Base-by-base conservation (phyloP, 2,888 invertebrate species). In the Lymantria monacha region DNA sequence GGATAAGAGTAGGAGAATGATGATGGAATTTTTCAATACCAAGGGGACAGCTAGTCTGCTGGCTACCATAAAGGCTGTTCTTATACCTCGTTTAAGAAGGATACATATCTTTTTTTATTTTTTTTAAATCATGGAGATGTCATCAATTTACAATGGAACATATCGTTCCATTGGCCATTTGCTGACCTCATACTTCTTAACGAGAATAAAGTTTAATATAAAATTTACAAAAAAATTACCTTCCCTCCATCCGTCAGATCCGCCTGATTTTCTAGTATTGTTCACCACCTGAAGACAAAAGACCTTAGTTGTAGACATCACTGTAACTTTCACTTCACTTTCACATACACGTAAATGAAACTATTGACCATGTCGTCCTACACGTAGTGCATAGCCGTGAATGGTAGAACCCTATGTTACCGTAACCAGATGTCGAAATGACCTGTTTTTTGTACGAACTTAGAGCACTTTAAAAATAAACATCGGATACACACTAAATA, bases 261-360 rank as follows among this genome's bases (percentile, higher is more conserved):
- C 85, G 11, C 87, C 91, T 9, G 93, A 90, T 77, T 93, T 94
- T 59, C 94, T 92, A 55, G 93, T 94, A 67, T 93, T 95, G 75
- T 96, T 96, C 36, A 94, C 95, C 49, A 94, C 95, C 92, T 92
- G 86, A 44, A 77, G 56, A 70, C 45, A 59, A 74, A 70, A 72
- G 64, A 58, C 53, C 65, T 70, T 74, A 72, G 51, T 51, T 61
- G 69, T 63, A 57, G 63, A 63, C 48, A 47, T 47, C 61, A 66
- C 63, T 42, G 42, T 41, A 46, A 72, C 74, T 77, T 72, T 76
- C 78, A 84, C 78, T 74, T 51, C 67, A 67, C 68, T 63, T 55
- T 69, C 54, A 51, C 49, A 61, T 44, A 14, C 44, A 62, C 42
- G 43, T 15, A 48, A 45, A 62, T 62, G 54, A 53, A 52, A 62